Evolutionary conservation across 2,113 vertebrate species (phyloP).

Genomic region (Pygoscelis adeliae): DNA sequence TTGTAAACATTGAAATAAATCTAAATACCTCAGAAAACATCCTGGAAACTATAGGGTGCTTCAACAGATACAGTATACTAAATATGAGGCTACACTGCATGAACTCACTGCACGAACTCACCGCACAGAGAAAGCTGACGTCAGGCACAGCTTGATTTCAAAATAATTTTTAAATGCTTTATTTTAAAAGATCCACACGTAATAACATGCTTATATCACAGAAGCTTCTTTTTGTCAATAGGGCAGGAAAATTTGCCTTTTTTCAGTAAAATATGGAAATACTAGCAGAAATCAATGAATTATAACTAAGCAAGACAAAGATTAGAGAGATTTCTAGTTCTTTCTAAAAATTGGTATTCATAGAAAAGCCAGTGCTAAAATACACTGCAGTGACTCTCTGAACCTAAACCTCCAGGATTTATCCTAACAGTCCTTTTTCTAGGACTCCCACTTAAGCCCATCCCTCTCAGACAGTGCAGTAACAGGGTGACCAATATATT

Average conservation of each 20-base stretch:
- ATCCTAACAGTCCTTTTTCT: background rate
- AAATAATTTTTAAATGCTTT: background rate
- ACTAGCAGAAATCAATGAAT: background rate
- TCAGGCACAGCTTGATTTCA: background rate
- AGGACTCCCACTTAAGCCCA: background rate
- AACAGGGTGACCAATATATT: accelerated
- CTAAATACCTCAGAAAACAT: conserved; percentile 56
- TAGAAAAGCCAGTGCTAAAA: background rate
- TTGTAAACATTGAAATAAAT: conserved; percentile 73
- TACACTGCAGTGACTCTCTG: background rate
- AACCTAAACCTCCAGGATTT: background rate
- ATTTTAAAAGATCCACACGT: background rate
- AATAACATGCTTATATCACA: background rate
- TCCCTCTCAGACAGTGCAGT: too few relatives aligned
- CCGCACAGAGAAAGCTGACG: background rate
- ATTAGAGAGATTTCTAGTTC: background rate
- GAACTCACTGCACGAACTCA: background rate
- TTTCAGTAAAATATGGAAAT: background rate
- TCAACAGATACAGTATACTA: background rate
- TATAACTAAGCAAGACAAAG: background rate
- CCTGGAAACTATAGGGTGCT: conserved; percentile 56
- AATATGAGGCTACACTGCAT: background rate
- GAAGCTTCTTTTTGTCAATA: background rate
- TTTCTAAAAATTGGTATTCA: background rate
- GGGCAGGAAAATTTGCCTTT: background rate